Evolutionary conservation across 2,797 vertebrate genomes (phyloP), one percentile per base, ranked within the genome.

Genomic region (Rhinatrema bivittatum): DNA sequence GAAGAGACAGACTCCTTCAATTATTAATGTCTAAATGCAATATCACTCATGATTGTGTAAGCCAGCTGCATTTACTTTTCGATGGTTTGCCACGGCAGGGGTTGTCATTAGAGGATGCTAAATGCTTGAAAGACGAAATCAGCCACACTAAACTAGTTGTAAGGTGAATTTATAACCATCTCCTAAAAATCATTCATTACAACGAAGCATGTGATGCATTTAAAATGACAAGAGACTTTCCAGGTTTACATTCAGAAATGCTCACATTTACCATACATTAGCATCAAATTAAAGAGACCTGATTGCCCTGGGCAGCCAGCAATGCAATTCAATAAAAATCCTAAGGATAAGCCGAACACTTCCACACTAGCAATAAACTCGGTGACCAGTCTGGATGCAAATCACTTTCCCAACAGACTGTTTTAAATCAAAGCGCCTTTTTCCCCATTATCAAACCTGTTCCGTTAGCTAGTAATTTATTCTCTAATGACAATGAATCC

Each of bases 21-120:
- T 80, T 63, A 80, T 75, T 74, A 73, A 77, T 75, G 69, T 43
- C 60, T 56, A 71, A 73, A 72, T 39, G 56, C 55, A 65, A 48
- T 29, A 56, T 62, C 66, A 66, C 62, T 76, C 61, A 55, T 16
- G 53, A 65, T 14, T 42, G 53, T 42, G 46, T 29, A 51, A 42
- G 56, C 39, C 38, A 60, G 70, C 55, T 50, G 43, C 53, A 42
- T 47, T 20, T 60, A 59, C 58, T 51, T 38, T 50, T 52, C 26
- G 63, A 57, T 50, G 42, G 35, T 39, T 62, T 53, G 34, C 56
- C 36, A 25, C 61, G 28, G 46, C 59, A 66, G 63, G 63, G 64
- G 46, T 34, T 58, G 59, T 60, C 60, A 51, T 52, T 45, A 60
- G 15, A 52, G 38, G 61, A 48, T n/a, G 46, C 65, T 57, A 54